phyloP scores from a whole-genome alignment of 35 echinoderm and acorn worm species.

The Lytechinus variegatus region DNA sequence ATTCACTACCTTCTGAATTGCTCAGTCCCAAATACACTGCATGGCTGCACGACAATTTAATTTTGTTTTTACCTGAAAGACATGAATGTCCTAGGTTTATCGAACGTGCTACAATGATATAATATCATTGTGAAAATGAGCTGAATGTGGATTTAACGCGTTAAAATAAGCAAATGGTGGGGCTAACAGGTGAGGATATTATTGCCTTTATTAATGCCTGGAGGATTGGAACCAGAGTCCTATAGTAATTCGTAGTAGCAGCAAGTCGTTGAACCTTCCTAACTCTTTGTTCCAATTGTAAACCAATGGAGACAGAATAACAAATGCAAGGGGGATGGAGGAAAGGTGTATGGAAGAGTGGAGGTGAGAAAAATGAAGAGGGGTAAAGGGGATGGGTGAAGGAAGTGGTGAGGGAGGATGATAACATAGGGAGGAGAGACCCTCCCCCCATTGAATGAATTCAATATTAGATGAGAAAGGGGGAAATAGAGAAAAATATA shows the following conservation, averaged over 20 bases:
- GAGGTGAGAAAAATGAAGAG: neutral
- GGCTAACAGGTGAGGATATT: neutral
- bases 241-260: neutral
- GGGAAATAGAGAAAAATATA: too few relatives aligned
- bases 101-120: neutral
- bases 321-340: neutral
- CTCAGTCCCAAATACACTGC: neutral
- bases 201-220: neutral
- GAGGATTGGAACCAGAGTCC: neutral
- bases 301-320: constrained; percentile 2
- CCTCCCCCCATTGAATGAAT: too few relatives aligned
- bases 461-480: too few relatives aligned
- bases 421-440: neutral
- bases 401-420: neutral
- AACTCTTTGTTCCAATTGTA: constrained; percentile 19
- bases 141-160: neutral
- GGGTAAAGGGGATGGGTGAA: neutral
- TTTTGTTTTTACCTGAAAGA: neutral
- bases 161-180: neutral
- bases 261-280: constrained; percentile 1
- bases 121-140: neutral
- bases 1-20: too few relatives aligned
- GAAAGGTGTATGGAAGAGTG: neutral
- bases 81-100: neutral
- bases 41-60: neutral